Percentiles rank a stretch among this genome's conserved stretches.
Evolutionary conservation across 2,113 vertebrate species (phyloP).

Genomic region (Nothocercus julius): DNA sequence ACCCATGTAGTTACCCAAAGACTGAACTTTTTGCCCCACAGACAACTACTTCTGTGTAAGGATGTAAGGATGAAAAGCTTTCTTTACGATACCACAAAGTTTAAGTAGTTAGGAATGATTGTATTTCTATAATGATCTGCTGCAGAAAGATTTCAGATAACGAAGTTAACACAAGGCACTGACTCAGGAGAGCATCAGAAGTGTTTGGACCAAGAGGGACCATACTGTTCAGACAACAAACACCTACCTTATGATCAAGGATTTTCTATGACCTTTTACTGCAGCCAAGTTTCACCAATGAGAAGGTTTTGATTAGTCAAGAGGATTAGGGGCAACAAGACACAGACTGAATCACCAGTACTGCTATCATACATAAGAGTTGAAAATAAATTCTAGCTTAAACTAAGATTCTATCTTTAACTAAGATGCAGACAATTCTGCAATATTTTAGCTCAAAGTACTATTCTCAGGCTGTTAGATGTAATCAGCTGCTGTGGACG

Average conservation of each 20-base stretch:
- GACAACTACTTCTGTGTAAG: background rate
- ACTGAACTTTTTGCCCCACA: background rate
- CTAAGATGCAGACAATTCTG: background rate
- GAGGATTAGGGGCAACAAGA: conserved; percentile 13
- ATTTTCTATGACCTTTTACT: conserved; percentile 29
- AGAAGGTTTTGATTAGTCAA: conserved; percentile 18
- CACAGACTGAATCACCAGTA: background rate
- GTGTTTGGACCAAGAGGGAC: background rate
- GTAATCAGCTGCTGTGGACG: background rate
- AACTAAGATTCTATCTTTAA: background rate
- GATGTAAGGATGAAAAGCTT: background rate
- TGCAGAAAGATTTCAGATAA: conserved; percentile 3
- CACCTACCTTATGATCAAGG: conserved; percentile 27
- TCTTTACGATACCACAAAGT: background rate
- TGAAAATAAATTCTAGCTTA: background rate
- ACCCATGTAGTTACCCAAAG: background rate
- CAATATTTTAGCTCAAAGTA: background rate
- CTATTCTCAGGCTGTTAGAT: background rate
- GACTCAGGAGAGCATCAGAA: background rate
- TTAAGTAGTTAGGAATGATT: background rate
- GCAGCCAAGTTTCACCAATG: conserved; percentile 1
- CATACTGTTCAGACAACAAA: background rate
- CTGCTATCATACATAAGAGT: background rate
- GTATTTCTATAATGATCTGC: background rate
- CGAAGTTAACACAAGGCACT: conserved; percentile 7